Percentiles rank a stretch among this genome's conserved stretches.
Conservation (phyloP, 2,888 invertebrate species). For the Sericinus montela region DNA sequence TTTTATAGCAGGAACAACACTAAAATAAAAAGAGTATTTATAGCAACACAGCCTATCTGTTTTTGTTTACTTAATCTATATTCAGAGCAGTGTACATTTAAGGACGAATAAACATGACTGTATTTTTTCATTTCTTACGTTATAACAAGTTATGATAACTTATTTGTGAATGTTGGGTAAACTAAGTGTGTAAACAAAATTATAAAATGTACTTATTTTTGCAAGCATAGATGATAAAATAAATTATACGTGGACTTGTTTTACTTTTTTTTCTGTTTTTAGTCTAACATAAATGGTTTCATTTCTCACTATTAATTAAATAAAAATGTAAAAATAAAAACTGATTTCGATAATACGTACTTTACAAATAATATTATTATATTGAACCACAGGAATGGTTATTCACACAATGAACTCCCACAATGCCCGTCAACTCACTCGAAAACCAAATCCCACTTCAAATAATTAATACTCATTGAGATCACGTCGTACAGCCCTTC, state of each 20-base stretch:
- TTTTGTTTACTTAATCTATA: constrained; percentile 27
- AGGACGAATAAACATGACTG: constrained; percentile 51
- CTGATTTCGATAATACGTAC: too few species aligned
- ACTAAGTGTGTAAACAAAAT: constrained; percentile 49
- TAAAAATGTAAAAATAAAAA: too few species aligned
- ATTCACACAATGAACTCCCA: constrained; percentile 30
- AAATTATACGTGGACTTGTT: too few species aligned
- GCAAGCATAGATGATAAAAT: constrained; percentile 4
- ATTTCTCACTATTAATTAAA: too few species aligned
- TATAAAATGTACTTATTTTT: constrained; percentile 29
- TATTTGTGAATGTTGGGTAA: constrained; percentile 55
- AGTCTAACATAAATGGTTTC: too few species aligned
- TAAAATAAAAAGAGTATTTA: background rate
- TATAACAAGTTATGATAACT: constrained; percentile 60
- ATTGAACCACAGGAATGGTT: background rate
- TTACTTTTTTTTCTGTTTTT: too few species aligned
- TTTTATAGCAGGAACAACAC: too few species aligned
- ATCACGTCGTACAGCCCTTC: constrained; percentile 62
- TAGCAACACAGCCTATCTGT: constrained; percentile 9
- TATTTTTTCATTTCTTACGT: constrained; percentile 47
- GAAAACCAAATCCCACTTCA: constrained; percentile 63
- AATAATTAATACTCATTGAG: constrained; percentile 75
- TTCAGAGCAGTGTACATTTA: constrained; percentile 33
- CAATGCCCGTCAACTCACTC: constrained; percentile 52
- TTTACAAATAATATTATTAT: background rate